Base-by-base conservation (phyloP, 2,113 vertebrate genomes). In the Rhizomys pruinosus region DNA sequence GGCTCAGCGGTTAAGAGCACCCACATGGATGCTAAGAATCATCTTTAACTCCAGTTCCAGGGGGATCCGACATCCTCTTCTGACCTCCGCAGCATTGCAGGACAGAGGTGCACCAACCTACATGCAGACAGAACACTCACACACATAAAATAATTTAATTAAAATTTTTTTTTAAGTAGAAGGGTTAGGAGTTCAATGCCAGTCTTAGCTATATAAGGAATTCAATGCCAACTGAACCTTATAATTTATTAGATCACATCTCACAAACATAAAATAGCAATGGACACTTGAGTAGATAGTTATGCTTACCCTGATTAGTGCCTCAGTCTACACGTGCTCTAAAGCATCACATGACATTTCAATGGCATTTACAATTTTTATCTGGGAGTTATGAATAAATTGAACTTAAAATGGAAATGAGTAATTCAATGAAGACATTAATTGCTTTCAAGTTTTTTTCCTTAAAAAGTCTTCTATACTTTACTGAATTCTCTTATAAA, bases 401-500 rank as follows among this genome's bases (percentile, higher is more conserved):
- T 79, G 72, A 69, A 71, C 44, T 64, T 64, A 52, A 42, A 92
- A 32, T 86, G 64, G 92, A 95, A 88, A 74, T 88, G 34, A 90
- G 55, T 85, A 19, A 61, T 37, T 90, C 15, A 32, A 23, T 59
- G 55, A 63, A 57, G 7, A 76, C 5, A 66, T 9, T 32, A 5
- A 74, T 76, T 88, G 22, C 0, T 90, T 82, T 96, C 42, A 64
- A 39, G 34, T 37, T 34, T 59, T 57, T 23, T 52, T 34, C 63
- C n/a, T 80, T 77, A 63, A 32, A 59, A 76, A 89, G 95, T 47
- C 29, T 37, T 7, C 52, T 91, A 10, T 55, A 32, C 34, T 94
- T 93, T 76, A 61, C 84, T 93, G 12, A 85, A 61, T 91, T 93
- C 12, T 86, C 34, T 89, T 64, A 34, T 95, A 29, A 72, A 77